A percentile compares a stretch with the other conserved stretches of the same genome.
These are phyloP conservation scores for Drosophila rhopaloa DNA, from an alignment of 1,140 invertebrate genomes.

Conservation along the genomic window DNA sequence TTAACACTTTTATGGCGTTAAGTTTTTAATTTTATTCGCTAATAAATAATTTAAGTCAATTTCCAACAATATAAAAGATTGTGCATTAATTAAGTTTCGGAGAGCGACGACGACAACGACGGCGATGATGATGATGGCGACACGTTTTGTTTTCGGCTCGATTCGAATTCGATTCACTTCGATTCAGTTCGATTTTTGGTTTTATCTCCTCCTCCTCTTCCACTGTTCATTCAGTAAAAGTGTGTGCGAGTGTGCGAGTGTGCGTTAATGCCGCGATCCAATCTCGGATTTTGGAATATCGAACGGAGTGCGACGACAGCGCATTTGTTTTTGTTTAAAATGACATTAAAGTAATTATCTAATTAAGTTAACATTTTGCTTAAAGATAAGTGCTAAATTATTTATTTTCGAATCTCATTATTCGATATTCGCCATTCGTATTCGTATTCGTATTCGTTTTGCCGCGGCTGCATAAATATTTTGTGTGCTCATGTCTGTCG, in stretches of 20 bases:
- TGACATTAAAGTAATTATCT: slow-evolving; percentile 83
- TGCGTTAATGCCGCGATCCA: slow-evolving; percentile 43
- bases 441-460: neutral
- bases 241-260: slow-evolving; percentile 17
- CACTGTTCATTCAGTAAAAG: slow-evolving; percentile 61
- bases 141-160: slow-evolving; percentile 55
- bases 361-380: slow-evolving; percentile 83
- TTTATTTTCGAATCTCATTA: slow-evolving; percentile 72
- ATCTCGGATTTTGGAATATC: slow-evolving; percentile 25
- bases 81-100: slow-evolving; percentile 75
- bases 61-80: slow-evolving; percentile 68
- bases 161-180: slow-evolving; percentile 37
- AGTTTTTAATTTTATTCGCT: slow-evolving; percentile 83
- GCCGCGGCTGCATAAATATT: slow-evolving; percentile 21
- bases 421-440: slow-evolving; percentile 42
- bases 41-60: slow-evolving; percentile 84
- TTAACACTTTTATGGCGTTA: slow-evolving; percentile 84
- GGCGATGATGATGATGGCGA: slow-evolving; percentile 42
- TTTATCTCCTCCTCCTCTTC: neutral
- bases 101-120: slow-evolving; percentile 20
- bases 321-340: slow-evolving; percentile 78
- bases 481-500: slow-evolving; percentile 39
- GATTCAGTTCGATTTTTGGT: slow-evolving; percentile 52
- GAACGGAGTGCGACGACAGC: slow-evolving; percentile 59
- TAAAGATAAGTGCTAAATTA: slow-evolving; percentile 83